Evolutionary conservation across 2,888 invertebrate species (phyloP), one percentile per base, ranked within the genome.

Genomic region (Tuta absoluta): DNA sequence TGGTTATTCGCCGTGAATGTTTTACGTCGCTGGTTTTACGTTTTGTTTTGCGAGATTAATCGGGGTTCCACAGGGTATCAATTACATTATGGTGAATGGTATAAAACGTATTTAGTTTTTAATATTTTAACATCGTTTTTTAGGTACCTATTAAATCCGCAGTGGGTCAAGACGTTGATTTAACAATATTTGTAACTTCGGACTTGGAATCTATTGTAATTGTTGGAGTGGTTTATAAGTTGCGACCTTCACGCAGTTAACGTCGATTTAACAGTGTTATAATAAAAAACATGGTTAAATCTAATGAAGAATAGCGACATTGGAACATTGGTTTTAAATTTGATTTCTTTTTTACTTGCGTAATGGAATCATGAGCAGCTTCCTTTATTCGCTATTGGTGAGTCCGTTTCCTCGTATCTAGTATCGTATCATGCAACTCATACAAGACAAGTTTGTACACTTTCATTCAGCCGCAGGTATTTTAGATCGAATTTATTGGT

Each of bases 31-130:
- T n/a, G n/a, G n/a, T n/a, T n/a, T n/a, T 80, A 75, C 75, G 78
- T 77, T 81, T 79, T 78, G 82, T 79, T 78, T 80, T 79, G 76
- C 69, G 69, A 78, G 78, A 84, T 80, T 81, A 84, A 86, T 86
- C 81, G 75, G 81, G 81, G 79, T 69, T 67, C 65, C 67, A 70
- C 68, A 62, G 68, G 66, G 68, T 49, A 66, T 72, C 69, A 72
- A 74, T 68, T 66, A 66, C 56, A 49, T 33, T 61, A 60, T 60
- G 45, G 17, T 41, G 45, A 24, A 14, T 61, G 38, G 24, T 61
- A 24, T 21, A 51, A 51, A 51, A 19, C 12, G 7, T 19, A 19
- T 23, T 10, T 5, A 3, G 41, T 12, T 41, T 14, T 41, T 41
- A 2, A 14, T 41, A n/a, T 41, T 41, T 1, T 4, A 17, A 45